Percentiles rank a stretch among this genome's conserved stretches.
Evolutionary conservation across 2,797 vertebrate species (phyloP).

Genomic region (Pangasius larnaudii): DNA sequence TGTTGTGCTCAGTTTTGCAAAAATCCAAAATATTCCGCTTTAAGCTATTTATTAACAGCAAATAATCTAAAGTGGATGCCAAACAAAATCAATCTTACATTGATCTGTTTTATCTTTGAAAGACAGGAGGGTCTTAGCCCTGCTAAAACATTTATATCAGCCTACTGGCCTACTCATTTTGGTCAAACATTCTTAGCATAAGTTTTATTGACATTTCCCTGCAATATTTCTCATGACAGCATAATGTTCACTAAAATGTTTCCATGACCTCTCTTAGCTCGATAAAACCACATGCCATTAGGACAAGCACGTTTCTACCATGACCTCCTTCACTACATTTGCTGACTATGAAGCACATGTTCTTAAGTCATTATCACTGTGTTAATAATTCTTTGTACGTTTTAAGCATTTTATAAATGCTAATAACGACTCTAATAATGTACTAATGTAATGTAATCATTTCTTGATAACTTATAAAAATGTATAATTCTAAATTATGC

Average conservation of each 20-base stretch:
- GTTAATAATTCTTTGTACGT: not conserved
- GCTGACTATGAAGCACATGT: no score
- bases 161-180: not conserved
- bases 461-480: not conserved
- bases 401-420: not conserved
- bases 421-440: not conserved
- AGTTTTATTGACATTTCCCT: not conserved
- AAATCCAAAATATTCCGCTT: not conserved
- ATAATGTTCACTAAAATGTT: not conserved
- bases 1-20: not conserved
- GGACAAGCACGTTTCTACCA: constrained; percentile 16
- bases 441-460: not conserved
- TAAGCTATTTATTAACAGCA: not conserved
- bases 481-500: not conserved
- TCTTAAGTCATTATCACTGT: not conserved
- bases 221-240: not conserved
- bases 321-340: not conserved
- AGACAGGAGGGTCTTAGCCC: not conserved
- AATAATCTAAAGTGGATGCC: not conserved
- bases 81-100: not conserved
- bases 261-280: not conserved
- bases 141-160: not conserved
- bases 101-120: constrained; percentile 8
- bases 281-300: not conserved
- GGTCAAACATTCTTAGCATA: not conserved